Evolutionary conservation across 2,888 invertebrate species (phyloP).

Genomic region (Dasysyrphus tricinctus): DNA sequence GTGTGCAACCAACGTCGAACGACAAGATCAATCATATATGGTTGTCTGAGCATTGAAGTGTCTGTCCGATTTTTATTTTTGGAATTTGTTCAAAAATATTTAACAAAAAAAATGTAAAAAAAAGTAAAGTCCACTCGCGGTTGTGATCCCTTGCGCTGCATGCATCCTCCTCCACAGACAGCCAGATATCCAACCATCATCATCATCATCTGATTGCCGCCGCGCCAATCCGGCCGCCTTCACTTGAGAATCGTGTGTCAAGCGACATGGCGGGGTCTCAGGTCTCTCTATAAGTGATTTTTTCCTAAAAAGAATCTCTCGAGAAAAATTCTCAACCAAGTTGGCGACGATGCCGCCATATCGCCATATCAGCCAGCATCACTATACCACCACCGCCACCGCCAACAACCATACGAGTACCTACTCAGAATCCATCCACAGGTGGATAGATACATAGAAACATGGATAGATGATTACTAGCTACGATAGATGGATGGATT

Average conservation of each 20-base stretch:
- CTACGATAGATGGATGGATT: constrained; percentile 68
- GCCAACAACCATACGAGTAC: constrained; percentile 27
- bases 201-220: constrained; percentile 24
- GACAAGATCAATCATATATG: constrained; percentile 80
- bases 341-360: constrained; percentile 34
- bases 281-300: constrained; percentile 64
- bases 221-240: constrained; percentile 43
- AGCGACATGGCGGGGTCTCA: constrained; percentile 64
- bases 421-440: constrained; percentile 44
- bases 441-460: constrained; percentile 61
- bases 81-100: constrained; percentile 59
- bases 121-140: constrained; percentile 9
- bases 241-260: constrained; percentile 65
- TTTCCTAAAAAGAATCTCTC: constrained; percentile 62
- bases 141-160: constrained; percentile 18
- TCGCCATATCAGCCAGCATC: constrained; percentile 26
- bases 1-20: constrained; percentile 38
- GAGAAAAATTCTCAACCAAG: constrained; percentile 44
- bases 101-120: constrained; percentile 7
- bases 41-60: constrained; percentile 81
- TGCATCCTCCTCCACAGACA: constrained; percentile 19
- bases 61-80: constrained; percentile 74
- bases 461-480: constrained; percentile 61
- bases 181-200: constrained; percentile 2
- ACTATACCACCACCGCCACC: constrained; percentile 35